phyloP scores from a whole-genome alignment of 2,113 vertebrate genomes.

The Phylloscopus trochilus region DNA sequence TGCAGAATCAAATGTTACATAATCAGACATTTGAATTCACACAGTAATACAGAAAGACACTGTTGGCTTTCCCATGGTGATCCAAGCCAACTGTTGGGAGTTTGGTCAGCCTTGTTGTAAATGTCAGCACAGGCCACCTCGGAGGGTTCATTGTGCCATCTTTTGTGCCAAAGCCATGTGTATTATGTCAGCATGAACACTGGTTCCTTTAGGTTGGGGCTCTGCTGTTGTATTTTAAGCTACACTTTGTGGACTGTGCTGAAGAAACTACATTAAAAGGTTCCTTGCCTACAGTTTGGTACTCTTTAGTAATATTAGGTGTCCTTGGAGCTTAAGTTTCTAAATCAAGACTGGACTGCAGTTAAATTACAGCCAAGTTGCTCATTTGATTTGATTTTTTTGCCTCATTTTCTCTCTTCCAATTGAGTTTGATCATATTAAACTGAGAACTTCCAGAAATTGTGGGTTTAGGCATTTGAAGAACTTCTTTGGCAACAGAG shows the following conservation, averaged over 20 bases:
- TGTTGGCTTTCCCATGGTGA: neutral
- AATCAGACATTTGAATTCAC: slow-evolving; percentile 9
- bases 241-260: neutral
- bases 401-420: neutral
- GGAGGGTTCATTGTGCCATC: neutral
- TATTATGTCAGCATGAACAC: neutral
- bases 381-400: neutral
- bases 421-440: neutral
- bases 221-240: neutral
- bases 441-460: neutral
- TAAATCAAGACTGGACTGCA: neutral
- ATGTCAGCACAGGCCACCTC: neutral
- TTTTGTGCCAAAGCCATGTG: neutral
- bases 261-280: neutral
- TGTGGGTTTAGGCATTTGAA: neutral
- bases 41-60: neutral
- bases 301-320: neutral
- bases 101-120: neutral
- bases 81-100: neutral
- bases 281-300: neutral
- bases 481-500: neutral
- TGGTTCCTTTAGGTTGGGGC: neutral
- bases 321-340: neutral
- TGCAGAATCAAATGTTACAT: slow-evolving; percentile 5
- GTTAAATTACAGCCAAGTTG: neutral